Evolutionary conservation across 1,140 invertebrate species (phyloP).

Genomic region (Stenopsyche tienmushanensis): DNA sequence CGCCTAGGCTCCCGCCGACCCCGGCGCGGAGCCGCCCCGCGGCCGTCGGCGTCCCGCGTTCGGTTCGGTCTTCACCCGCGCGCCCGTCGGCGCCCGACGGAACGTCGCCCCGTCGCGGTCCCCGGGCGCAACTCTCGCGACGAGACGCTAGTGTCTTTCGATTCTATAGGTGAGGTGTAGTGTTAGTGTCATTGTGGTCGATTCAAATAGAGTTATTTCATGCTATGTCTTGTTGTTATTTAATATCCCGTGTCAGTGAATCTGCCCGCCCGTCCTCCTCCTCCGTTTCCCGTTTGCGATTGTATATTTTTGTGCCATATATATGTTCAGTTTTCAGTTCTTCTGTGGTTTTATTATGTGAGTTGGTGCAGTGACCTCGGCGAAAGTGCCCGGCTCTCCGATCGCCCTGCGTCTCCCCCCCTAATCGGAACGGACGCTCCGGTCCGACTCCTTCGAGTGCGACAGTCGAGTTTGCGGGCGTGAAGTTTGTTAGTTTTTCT

Average conservation of each 20-base stretch:
- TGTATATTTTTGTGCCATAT: too few species aligned
- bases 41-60: not conserved
- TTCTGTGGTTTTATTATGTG: too few species aligned
- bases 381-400: too few species aligned
- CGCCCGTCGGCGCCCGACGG: not conserved
- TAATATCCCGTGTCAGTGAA: conserved; percentile 13
- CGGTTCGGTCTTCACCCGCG: not conserved
- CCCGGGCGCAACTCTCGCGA: not conserved
- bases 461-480: too few species aligned
- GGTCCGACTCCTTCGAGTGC: too few species aligned
- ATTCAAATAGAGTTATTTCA: conserved; percentile 19
- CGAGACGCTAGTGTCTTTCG: not conserved
- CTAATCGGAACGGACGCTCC: too few species aligned
- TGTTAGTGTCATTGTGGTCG: conserved; percentile 16
- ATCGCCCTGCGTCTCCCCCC: too few species aligned
- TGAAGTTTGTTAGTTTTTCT: too few species aligned
- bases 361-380: too few species aligned
- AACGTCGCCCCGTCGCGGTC: not conserved
- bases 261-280: not conserved
- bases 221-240: conserved; percentile 13
- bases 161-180: conserved; percentile 19
- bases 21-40: not conserved
- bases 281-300: not conserved
- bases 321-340: too few species aligned
- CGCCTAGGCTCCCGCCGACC: conserved; percentile 55